A percentile compares a stretch with the other conserved stretches of the same genome.
These are phyloP conservation scores for Nerophis ophidion DNA, from an alignment of 2,113 vertebrate genomes.

Conservation along the genomic window DNA sequence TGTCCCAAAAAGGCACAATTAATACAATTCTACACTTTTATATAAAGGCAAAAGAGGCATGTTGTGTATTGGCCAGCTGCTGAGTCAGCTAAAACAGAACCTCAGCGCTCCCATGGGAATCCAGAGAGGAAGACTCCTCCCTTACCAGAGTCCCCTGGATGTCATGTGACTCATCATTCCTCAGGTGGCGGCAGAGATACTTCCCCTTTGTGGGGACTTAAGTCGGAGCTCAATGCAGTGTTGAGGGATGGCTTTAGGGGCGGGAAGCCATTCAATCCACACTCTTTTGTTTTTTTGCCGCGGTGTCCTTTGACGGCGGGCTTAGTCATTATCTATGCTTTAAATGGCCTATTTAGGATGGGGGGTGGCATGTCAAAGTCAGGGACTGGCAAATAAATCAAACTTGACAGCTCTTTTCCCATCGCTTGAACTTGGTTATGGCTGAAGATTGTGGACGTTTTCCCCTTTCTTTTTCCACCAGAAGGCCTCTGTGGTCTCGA, in stretches of 20 bases:
- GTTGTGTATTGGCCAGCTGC: constrained; percentile 27
- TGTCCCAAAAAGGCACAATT: too few relatives aligned
- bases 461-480: constrained; percentile 7
- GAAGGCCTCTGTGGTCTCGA: not conserved
- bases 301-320: constrained; percentile 53
- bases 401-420: constrained; percentile 42
- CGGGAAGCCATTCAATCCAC: constrained; percentile 71
- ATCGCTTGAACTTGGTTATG: constrained; percentile 54
- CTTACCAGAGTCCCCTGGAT: constrained; percentile 25
- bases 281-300: constrained; percentile 78
- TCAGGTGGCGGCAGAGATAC: constrained; percentile 76
- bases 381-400: constrained; percentile 58
- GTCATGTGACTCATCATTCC: constrained; percentile 60
- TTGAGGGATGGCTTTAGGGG: constrained; percentile 69
- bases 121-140: constrained; percentile 24
- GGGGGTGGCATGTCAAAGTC: constrained; percentile 64
- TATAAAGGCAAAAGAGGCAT: not conserved
- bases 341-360: constrained; percentile 62
- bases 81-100: constrained; percentile 49
- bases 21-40: not conserved
- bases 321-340: constrained; percentile 67
- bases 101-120: constrained; percentile 29
- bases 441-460: constrained; percentile 12
- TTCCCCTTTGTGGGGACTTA: constrained; percentile 85
- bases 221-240: constrained; percentile 70